Evolutionary conservation across 2,113 vertebrate genomes (phyloP).

Genomic region (Atherinomorus stipes): DNA sequence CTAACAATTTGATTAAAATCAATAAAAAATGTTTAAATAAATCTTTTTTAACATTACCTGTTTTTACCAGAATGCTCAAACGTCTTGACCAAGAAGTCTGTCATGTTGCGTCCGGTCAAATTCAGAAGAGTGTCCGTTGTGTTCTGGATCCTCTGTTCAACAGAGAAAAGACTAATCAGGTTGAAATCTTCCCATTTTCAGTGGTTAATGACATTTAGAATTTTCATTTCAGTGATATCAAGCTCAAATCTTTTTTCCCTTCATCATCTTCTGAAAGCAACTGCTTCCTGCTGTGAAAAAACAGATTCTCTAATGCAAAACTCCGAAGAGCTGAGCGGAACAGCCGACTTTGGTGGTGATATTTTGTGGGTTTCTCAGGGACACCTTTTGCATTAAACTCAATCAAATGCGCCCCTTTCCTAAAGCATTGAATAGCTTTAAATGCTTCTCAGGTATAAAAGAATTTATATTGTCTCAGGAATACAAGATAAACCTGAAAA

Average conservation of each 20-base stretch:
- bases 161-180: background rate
- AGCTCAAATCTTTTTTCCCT: background rate
- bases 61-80: constrained; percentile 81
- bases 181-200: background rate
- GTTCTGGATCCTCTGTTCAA: constrained; percentile 79
- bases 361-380: background rate
- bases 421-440: background rate
- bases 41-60: constrained; percentile 62
- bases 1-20: background rate
- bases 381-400: background rate
- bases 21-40: background rate
- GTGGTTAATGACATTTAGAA: background rate
- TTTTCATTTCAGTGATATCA: background rate
- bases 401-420: background rate
- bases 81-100: constrained; percentile 94
- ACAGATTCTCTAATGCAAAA: background rate
- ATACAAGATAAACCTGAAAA: constrained; percentile 2
- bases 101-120: constrained; percentile 90
- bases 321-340: background rate
- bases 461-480: background rate
- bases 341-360: constrained; percentile 1
- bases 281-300: constrained; percentile 8
- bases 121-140: constrained; percentile 90
- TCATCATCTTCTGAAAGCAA: constrained; percentile 3
- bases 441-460: background rate